These are phyloP conservation scores for Drosophila ogumai DNA, from an alignment of 1,140 invertebrate species.

Conservation along the genomic window DNA sequence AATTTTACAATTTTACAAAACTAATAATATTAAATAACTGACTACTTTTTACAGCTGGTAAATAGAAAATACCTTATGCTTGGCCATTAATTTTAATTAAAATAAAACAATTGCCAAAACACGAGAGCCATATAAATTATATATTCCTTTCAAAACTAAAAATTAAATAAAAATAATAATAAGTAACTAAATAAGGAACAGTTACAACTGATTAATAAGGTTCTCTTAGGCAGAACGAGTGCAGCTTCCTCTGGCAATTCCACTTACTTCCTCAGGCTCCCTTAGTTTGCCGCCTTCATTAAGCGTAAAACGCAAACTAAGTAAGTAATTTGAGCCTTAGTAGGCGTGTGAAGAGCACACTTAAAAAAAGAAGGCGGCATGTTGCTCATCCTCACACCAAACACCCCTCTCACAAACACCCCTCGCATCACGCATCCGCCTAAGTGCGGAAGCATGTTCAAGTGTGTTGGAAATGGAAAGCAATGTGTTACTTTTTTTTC, in stretches of 20 bases:
- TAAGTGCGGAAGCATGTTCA: conserved; percentile 82
- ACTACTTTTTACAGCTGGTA: no score
- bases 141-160: no score
- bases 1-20: no score
- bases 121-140: no score
- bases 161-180: not conserved
- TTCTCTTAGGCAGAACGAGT: not conserved
- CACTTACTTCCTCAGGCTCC: no score
- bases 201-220: not conserved
- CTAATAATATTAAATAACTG: no score
- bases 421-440: conserved; percentile 56
- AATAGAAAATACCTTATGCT: no score
- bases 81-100: no score
- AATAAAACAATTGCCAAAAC: not conserved
- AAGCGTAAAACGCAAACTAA: conserved; percentile 68
- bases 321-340: conserved; percentile 78
- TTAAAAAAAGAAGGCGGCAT: conserved; percentile 35
- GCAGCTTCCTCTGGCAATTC: not conserved
- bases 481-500: conserved; percentile 68
- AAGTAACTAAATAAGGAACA: not conserved
- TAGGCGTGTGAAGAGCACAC: conserved; percentile 76
- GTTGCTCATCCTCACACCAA: conserved; percentile 46
- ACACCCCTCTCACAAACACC: conserved; percentile 11
- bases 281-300: conserved; percentile 15
- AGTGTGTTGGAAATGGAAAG: conserved; percentile 81